Percentiles rank a stretch among this genome's conserved stretches.
Evolutionary conservation across 2,113 vertebrate genomes (phyloP).

Genomic region (Campylomormyrus numenius): DNA sequence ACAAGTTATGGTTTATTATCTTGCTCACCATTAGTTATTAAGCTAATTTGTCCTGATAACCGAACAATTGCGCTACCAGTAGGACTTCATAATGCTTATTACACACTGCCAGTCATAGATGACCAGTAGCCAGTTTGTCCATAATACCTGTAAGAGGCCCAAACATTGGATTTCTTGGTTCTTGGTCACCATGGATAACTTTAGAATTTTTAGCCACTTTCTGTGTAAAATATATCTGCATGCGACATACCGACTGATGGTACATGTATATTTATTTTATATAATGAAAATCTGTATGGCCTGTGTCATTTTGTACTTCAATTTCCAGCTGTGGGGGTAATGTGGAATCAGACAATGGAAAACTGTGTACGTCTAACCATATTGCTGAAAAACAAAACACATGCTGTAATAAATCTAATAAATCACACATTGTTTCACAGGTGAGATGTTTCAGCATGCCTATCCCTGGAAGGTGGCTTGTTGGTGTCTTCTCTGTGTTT

Average conservation of each 20-base stretch:
- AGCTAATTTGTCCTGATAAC: not conserved
- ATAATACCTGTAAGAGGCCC: not conserved
- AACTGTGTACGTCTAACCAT: accelerated
- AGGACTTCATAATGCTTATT: not conserved
- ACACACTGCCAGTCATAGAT: not conserved
- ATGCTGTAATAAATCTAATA: not conserved
- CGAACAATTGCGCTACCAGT: not conserved
- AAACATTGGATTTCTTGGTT: not conserved
- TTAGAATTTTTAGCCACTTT: not conserved
- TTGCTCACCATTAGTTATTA: not conserved
- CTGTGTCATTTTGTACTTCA: too few species aligned
- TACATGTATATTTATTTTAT: too few species aligned
- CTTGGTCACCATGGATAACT: not conserved
- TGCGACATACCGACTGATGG: not conserved
- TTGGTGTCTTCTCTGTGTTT: not conserved
- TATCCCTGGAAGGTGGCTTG: not conserved
- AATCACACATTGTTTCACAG: not conserved
- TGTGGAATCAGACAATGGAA: not conserved
- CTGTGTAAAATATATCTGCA: not conserved
- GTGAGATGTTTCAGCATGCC: not conserved
- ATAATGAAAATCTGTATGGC: too few species aligned
- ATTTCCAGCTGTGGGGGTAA: accelerated
- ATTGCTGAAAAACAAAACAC: not conserved
- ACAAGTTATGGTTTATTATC: not conserved
- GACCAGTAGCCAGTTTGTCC: not conserved